A percentile compares a stretch with the other conserved stretches of the same genome.
phyloP scores from a whole-genome alignment of 2,797 vertebrate genomes.

The Alca torda region DNA sequence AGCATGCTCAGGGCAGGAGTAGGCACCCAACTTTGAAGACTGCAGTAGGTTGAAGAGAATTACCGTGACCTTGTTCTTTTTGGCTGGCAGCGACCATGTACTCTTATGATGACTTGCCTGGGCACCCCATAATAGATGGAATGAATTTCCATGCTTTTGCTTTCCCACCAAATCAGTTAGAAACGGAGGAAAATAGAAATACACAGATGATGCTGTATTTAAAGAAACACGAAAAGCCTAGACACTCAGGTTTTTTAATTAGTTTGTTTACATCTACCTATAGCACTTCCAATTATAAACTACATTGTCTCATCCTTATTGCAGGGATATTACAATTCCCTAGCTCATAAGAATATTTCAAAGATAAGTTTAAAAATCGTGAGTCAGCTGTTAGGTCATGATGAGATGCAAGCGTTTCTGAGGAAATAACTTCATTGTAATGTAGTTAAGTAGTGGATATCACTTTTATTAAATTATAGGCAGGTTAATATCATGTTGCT shows the following conservation, averaged over 20 bases:
- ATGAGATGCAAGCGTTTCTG: background rate
- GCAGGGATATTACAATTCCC: background rate
- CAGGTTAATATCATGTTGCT: background rate
- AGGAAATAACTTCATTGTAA: background rate
- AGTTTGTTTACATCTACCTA: background rate
- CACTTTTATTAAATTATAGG: background rate
- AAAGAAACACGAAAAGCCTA: background rate
- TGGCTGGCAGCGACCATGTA: background rate
- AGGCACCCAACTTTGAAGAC: background rate
- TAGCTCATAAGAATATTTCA: background rate
- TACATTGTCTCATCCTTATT: background rate
- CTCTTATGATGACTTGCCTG: background rate
- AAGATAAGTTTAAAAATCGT: background rate
- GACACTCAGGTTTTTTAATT: background rate
- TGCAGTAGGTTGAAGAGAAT: background rate
- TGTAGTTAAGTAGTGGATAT: background rate
- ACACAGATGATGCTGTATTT: accelerated
- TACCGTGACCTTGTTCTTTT: background rate
- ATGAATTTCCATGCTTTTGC: background rate
- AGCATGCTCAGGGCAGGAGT: background rate
- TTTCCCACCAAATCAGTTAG: background rate
- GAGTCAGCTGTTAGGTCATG: background rate
- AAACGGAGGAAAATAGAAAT: background rate
- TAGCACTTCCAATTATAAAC: background rate
- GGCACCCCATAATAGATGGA: background rate